A percentile compares a stretch with the other conserved stretches of the same genome.
Conservation (phyloP, 2,797 vertebrate species). For the Molothrus ater region DNA sequence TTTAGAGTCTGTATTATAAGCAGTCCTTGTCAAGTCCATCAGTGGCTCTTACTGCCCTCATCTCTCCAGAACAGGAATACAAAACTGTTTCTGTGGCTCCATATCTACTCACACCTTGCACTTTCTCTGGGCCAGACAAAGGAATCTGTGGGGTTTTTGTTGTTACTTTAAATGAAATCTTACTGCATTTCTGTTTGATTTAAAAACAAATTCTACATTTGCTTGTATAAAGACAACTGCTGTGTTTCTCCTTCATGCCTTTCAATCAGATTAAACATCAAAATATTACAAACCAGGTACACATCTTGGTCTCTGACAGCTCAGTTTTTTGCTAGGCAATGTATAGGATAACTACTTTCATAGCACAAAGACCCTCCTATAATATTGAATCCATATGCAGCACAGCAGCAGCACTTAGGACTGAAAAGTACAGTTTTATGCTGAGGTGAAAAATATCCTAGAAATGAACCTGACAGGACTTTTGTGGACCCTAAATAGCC, state of each 20-base stretch:
- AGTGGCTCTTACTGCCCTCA: neutral
- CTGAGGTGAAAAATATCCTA: neutral
- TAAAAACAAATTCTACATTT: neutral
- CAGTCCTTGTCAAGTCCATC: neutral
- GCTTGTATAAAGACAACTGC: neutral
- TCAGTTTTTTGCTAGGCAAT: neutral
- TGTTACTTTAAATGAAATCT: neutral
- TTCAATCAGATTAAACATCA: neutral
- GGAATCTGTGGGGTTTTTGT: neutral
- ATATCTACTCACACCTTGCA: neutral
- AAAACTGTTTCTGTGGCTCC: neutral
- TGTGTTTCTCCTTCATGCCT: neutral
- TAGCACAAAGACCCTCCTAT: neutral
- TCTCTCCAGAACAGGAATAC: neutral
- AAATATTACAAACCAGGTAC: neutral
- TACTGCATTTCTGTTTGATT: neutral
- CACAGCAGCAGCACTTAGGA: neutral
- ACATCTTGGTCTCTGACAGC: neutral
- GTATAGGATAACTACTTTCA: neutral
- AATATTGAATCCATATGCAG: neutral
- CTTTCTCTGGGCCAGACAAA: neutral
- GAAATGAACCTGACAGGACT: neutral
- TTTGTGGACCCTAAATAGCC: neutral
- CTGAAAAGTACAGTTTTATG: neutral
- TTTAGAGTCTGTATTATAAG: neutral